Evolutionary conservation across 2,797 vertebrate genomes (phyloP), one percentile per base, ranked within the genome.

Genomic region (Eulemur mongoz): DNA sequence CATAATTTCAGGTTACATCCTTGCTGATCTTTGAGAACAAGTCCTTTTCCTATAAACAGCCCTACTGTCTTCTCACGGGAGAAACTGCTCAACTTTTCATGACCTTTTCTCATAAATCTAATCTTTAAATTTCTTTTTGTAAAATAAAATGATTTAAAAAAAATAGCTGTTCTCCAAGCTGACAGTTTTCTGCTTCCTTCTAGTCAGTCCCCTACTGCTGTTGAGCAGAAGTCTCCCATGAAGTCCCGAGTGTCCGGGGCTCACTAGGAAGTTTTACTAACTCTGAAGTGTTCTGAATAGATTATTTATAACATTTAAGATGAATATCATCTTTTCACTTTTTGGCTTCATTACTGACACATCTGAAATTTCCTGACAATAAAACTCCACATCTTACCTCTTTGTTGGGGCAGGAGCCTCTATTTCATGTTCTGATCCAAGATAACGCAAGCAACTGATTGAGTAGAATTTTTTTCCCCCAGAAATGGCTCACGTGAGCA

Each of bases 361-460:
- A n/a, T 95, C 78, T 38, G 25, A 91, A 94, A 65, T 91, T 89
- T 95, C 23, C 73, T 80, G n/a, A 70, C 18, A 73, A 9, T 38
- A 38, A 69, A 70, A 65, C 23, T 82, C 18, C 22, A 22, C 65
- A n/a, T 82, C 40, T 40, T 82, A 73, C 65, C 27, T 89, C n/a
- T 85, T 75, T 82, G 8, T 57, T 79, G 40, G 79, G 22, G 40
- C 4, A 48, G 38, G 59, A 91, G 50, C 14, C 54, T 95, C 22
- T 75, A 30, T 45, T 73, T 96, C 35, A 48, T 45, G 32, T 38
- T 89, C 25, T 92, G 40, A 86, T 88, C 52, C 40, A 61, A 89
- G 17, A 32, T 89, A 87, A 67, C 45, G 75, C 23, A 81, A 52
- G 61, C 30, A 88, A 73, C n/a, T 61, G 57, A 94, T 70, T 72